Evolutionary conservation across 2,888 invertebrate genomes (phyloP).

Genomic region (Hydropsyche betteni): DNA sequence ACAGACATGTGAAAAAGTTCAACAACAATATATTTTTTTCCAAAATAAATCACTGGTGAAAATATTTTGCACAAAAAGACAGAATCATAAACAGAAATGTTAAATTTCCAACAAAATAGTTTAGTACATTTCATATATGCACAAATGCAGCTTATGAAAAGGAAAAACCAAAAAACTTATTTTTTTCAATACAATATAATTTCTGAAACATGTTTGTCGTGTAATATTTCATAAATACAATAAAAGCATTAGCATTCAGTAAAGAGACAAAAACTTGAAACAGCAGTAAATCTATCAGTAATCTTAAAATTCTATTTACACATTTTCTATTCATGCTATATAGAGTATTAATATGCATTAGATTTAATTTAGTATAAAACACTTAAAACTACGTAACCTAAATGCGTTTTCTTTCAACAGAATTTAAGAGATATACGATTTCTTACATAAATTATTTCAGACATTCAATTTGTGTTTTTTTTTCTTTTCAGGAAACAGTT

Average conservation of each 20-base stretch:
- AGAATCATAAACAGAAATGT: not conserved
- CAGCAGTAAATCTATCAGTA: constrained; percentile 49
- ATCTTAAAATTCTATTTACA: constrained; percentile 50
- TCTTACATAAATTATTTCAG: not conserved
- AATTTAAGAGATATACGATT: constrained; percentile 39
- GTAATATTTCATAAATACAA: constrained; percentile 23
- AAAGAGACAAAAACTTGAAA: constrained; percentile 49
- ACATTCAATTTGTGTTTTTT: not conserved
- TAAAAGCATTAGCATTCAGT: constrained; percentile 47
- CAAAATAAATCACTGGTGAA: not conserved
- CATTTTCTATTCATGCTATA: constrained; percentile 51
- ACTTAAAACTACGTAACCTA: constrained; percentile 51
- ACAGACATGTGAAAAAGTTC: too few relatives aligned
- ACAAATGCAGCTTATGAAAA: not conserved
- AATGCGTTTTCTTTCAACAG: constrained; percentile 45
- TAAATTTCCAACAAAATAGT: not conserved
- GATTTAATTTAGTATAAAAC: constrained; percentile 51
- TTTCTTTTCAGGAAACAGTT: not conserved
- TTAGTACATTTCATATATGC: not conserved
- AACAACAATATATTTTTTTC: not conserved
- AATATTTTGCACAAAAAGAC: not conserved
- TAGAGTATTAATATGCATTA: constrained; percentile 48
- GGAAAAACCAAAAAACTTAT: not conserved
- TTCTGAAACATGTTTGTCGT: constrained; percentile 3
- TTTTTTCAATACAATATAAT: constrained; percentile 1